Evolutionary conservation across 1,140 invertebrate species (phyloP), one percentile per base, ranked within the genome.

Genomic region (Rhyacophila brunnea): DNA sequence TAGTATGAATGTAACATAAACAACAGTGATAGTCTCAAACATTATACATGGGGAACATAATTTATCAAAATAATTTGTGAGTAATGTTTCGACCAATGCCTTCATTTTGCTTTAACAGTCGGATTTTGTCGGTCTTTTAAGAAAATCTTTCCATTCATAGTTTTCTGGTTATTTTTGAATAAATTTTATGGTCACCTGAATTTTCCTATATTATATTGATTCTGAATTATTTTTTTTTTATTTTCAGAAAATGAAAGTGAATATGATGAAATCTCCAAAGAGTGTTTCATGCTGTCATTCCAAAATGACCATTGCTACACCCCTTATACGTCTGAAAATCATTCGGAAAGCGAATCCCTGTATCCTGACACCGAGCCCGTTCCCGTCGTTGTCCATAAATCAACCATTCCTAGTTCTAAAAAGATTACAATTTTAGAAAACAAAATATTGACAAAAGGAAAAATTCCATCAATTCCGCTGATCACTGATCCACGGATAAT

Each of bases 251-350:
- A 75, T 68, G 74, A 80, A 65, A 76, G 77, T 58, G 78, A 81
- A 32, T 56, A 74, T 75, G 74, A 28, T 28, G 23, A 9, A 28
- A 28, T 28, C 9, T 44, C 48, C 10, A 74, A 73, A 63, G 75
- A 79, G 63, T 74, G 74, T 48, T 75, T 74, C 66, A 59, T 77
- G 36, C 68, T 80, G 40, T 74, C 78, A 45, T 83, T 87, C 54
- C 77, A 78, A 66, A 84, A 86, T 73, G 85, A 87, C 70, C 85
- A 87, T 68, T 85, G 85, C 64, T 87, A 87, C 65, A 86, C 84
- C 51, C 78, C 83, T 14, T 78, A 82, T 28, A 84, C 78, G 42
- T 82, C 81, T 14, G 80, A 81, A 13, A 79, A 74, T 63, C 79
- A 81, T 66, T 68, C 73, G 32, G 69, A 67, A 53, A 67, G 66